A percentile compares a stretch with the other conserved stretches of the same genome.
These are phyloP conservation scores for Scomberomorus guttatus DNA, from an alignment of 2,797 vertebrate species.

Conservation along the genomic window DNA sequence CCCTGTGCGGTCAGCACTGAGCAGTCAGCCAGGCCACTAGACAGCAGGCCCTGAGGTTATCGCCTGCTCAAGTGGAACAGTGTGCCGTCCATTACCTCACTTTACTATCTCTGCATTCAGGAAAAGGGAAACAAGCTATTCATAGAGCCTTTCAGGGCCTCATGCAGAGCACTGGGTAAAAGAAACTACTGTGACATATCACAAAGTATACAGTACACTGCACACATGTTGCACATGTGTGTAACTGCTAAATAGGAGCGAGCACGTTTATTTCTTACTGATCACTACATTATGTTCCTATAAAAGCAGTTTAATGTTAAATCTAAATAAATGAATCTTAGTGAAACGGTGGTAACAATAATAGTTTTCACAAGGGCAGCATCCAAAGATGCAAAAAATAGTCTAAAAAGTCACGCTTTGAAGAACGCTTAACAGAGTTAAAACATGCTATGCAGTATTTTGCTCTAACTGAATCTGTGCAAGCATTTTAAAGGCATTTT, in stretches of 20 bases:
- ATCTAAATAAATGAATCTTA: not conserved
- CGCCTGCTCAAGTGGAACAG: constrained; percentile 76
- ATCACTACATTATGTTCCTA: not conserved
- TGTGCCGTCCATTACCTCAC: constrained; percentile 78
- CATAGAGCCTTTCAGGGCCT: constrained; percentile 75
- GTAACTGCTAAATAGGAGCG: constrained; percentile 13
- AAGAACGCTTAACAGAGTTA: not conserved
- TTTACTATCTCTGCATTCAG: constrained; percentile 75
- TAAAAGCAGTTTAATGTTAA: not conserved
- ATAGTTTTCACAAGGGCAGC: not conserved
- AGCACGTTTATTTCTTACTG: not conserved
- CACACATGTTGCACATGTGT: constrained; percentile 4
- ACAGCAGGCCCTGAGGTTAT: constrained; percentile 78
- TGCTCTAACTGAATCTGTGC: too few relatives aligned
- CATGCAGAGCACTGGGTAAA: constrained; percentile 44
- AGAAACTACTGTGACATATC: constrained; percentile 43
- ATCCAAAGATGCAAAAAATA: not conserved
- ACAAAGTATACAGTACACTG: constrained; percentile 10
- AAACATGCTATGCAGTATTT: too few relatives aligned
- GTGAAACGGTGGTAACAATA: not conserved
- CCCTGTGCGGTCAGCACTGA: constrained; percentile 63
- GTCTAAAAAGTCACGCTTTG: not conserved
- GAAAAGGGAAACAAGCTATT: constrained; percentile 78
- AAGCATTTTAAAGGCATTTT: not conserved
- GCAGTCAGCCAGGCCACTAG: constrained; percentile 71